Evolutionary conservation across 2,113 vertebrate species (phyloP).

Genomic region (Melospiza georgiana): DNA sequence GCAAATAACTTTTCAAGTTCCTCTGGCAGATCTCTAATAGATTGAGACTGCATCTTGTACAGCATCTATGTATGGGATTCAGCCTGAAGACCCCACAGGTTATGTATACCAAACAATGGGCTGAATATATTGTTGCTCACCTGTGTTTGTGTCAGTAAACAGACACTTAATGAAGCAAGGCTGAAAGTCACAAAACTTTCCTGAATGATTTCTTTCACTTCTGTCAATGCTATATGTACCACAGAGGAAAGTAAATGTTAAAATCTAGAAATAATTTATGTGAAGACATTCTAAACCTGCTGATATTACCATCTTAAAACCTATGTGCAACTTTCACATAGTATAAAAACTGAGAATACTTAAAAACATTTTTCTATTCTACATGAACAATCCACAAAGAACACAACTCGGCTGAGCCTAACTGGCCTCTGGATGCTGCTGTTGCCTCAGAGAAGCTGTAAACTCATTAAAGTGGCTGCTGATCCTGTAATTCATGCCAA

Average conservation of each 20-base stretch:
- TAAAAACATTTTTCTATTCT: neutral
- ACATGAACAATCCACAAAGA: neutral
- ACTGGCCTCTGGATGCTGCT: constrained; percentile 54
- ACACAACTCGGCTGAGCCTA: neutral
- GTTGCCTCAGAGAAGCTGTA: constrained; percentile 30
- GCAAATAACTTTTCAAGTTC: neutral
- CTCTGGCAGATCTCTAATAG: neutral
- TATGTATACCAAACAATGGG: neutral
- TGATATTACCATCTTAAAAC: neutral
- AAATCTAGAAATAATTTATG: constrained; percentile 9
- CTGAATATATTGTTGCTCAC: neutral
- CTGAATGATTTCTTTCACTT: neutral
- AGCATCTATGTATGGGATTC: neutral
- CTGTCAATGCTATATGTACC: neutral
- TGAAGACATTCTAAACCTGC: neutral
- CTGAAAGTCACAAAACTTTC: neutral
- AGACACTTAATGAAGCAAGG: neutral
- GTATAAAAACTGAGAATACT: neutral
- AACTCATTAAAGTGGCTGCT: constrained; percentile 63
- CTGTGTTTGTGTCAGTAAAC: neutral
- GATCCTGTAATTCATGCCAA: neutral
- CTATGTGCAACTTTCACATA: neutral
- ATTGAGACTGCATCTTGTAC: neutral
- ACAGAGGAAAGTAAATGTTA: neutral
- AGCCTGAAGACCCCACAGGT: neutral